Evolutionary conservation across 2,113 vertebrate species (phyloP).

Genomic region (Phylloscopus whistleri): DNA sequence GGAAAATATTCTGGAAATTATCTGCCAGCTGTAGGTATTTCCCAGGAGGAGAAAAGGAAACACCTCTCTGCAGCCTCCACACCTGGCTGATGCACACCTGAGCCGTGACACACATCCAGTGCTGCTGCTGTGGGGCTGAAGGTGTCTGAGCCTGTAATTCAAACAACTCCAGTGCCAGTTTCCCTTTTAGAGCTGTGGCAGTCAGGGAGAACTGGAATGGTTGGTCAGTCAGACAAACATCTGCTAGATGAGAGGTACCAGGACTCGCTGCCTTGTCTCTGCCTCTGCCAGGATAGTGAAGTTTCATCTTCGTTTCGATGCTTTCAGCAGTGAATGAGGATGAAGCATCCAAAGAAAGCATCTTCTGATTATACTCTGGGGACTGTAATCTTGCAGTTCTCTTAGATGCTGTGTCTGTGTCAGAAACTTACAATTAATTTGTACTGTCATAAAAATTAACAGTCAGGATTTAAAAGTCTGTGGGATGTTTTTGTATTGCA

Average conservation of each 20-base stretch:
- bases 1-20: not conserved
- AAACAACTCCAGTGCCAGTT: not conserved
- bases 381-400: not conserved
- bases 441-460: not conserved
- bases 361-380: not conserved
- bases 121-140: not conserved
- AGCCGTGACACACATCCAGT: rapidly evolving
- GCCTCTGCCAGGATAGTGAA: not conserved
- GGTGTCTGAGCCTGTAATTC: not conserved
- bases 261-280: not conserved
- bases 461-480: not conserved
- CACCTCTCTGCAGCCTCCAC: rapidly evolving
- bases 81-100: not conserved
- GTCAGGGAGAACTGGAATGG: not conserved
- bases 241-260: not conserved
- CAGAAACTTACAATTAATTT: not conserved
- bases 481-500: not conserved
- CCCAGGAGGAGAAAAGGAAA: not conserved
- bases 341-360: not conserved
- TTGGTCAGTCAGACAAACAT: not conserved
- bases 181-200: not conserved
- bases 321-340: not conserved
- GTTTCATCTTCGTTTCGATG: not conserved
- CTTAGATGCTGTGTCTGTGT: not conserved
- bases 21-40: not conserved